A percentile compares a stretch with the other conserved stretches of the same genome.
Conservation (phyloP, 1,140 invertebrate genomes). For the Mamestra configurata region DNA sequence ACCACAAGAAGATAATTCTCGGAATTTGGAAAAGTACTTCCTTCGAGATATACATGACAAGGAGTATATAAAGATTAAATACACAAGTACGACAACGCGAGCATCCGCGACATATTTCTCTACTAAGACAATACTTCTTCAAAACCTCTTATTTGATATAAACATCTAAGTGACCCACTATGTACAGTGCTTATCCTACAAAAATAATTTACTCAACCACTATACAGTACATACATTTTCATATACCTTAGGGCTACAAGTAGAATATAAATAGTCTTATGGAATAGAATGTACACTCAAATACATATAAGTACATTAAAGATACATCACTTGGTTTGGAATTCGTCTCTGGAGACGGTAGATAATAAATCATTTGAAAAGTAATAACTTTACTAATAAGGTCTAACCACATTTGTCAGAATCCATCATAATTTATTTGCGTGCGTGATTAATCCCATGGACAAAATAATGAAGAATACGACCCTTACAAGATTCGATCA, state of each 20-base stretch:
- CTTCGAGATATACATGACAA: neutral
- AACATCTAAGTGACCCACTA: slow-evolving; percentile 79
- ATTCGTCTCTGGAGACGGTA: slow-evolving; percentile 4
- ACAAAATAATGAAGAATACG: neutral
- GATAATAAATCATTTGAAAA: neutral
- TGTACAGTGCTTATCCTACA: slow-evolving; percentile 86
- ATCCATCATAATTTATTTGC: neutral
- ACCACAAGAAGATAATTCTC: too few species aligned
- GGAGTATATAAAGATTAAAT: neutral
- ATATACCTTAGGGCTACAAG: slow-evolving; percentile 60
- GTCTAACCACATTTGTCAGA: neutral
- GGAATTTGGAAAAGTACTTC: too few species aligned
- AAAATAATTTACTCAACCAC: slow-evolving; percentile 86
- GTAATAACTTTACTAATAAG: neutral
- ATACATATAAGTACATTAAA: slow-evolving; percentile 56
- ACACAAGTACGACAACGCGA: slow-evolving; percentile 57
- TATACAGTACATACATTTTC: slow-evolving; percentile 82
- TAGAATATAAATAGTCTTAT: slow-evolving; percentile 78
- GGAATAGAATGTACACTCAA: slow-evolving; percentile 72
- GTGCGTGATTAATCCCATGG: neutral
- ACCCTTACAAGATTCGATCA: neutral
- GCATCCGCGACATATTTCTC: slow-evolving; percentile 65
- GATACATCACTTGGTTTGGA: slow-evolving; percentile 67
- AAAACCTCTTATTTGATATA: slow-evolving; percentile 74
- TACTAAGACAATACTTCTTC: slow-evolving; percentile 72